Evolutionary conservation across 2,797 vertebrate species (phyloP).

Genomic region (Pygocentrus nattereri): DNA sequence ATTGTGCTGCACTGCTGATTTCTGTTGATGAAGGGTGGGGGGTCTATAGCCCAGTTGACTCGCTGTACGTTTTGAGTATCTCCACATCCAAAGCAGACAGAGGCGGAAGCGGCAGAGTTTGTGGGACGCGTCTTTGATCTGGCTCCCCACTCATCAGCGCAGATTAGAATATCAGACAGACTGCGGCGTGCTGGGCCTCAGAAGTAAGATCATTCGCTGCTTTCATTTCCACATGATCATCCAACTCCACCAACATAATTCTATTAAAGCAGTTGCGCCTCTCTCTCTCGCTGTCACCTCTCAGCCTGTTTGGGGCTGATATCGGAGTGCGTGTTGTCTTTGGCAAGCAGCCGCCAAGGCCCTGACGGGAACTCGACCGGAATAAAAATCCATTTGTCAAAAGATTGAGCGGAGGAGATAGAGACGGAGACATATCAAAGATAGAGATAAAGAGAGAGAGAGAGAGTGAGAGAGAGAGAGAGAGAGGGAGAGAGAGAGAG

Average conservation of each 20-base stretch:
- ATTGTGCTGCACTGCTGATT: background rate
- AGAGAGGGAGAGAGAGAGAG: background rate
- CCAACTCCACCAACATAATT: constrained; percentile 57
- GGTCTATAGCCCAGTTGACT: constrained; percentile 22
- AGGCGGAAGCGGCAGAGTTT: background rate
- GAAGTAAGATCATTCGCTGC: constrained; percentile 58
- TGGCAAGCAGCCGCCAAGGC: constrained; percentile 39
- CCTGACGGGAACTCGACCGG: constrained; percentile 44
- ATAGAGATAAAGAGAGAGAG: background rate
- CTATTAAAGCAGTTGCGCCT: constrained; percentile 60
- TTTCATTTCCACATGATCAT: constrained; percentile 59
- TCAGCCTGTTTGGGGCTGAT: constrained; percentile 58
- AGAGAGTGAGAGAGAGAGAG: background rate
- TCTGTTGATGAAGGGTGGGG: background rate
- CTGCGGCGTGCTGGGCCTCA: constrained; percentile 49
- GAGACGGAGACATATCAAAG: constrained; percentile 4
- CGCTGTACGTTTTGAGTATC: constrained; percentile 17
- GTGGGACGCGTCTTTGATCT: constrained; percentile 32
- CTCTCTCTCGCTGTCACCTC: constrained; percentile 48
- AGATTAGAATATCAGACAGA: constrained; percentile 71
- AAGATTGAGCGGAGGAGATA: constrained; percentile 38
- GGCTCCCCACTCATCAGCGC: constrained; percentile 22
- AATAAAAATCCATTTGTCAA: constrained; percentile 62
- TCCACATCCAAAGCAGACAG: constrained; percentile 12
- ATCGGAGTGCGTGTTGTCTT: constrained; percentile 41